Evolutionary conservation across 2,113 vertebrate genomes (phyloP).

Genomic region (Phyllopteryx taeniolatus): DNA sequence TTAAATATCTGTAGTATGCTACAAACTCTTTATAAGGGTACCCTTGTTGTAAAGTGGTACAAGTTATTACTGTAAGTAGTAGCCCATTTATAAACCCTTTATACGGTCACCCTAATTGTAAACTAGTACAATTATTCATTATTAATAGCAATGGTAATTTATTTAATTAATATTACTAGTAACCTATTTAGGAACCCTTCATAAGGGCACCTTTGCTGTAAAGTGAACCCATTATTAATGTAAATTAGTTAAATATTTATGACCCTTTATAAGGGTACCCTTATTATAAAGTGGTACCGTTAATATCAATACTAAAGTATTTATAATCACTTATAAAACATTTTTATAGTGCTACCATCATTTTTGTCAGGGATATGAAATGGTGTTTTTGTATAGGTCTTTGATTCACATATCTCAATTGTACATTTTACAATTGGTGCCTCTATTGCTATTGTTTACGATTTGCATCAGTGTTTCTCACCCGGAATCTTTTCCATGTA

Average conservation of each 20-base stretch:
- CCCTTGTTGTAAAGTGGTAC: neutral
- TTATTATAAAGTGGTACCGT: neutral
- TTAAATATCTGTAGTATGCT: too few species aligned
- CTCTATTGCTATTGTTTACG: neutral
- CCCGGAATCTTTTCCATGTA: constrained; percentile 36
- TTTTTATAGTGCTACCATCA: neutral
- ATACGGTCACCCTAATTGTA: neutral
- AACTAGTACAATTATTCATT: neutral
- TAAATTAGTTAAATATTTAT: neutral
- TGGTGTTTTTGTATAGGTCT: too few species aligned
- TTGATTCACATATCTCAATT: too few species aligned
- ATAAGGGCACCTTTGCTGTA: neutral
- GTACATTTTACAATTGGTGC: too few species aligned
- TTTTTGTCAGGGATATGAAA: neutral
- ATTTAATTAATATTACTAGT: neutral
- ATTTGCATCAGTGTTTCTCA: neutral
- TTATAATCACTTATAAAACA: too few species aligned
- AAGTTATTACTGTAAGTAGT: neutral
- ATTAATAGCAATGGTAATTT: neutral
- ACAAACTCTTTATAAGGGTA: neutral
- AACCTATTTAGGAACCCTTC: neutral
- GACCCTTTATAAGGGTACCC: neutral
- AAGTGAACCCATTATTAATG: neutral
- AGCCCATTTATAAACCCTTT: neutral
- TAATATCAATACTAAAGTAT: neutral